These are phyloP conservation scores for Mesopsocus fuscifrons DNA, from an alignment of 2,888 invertebrate genomes.

Conservation along the genomic window DNA sequence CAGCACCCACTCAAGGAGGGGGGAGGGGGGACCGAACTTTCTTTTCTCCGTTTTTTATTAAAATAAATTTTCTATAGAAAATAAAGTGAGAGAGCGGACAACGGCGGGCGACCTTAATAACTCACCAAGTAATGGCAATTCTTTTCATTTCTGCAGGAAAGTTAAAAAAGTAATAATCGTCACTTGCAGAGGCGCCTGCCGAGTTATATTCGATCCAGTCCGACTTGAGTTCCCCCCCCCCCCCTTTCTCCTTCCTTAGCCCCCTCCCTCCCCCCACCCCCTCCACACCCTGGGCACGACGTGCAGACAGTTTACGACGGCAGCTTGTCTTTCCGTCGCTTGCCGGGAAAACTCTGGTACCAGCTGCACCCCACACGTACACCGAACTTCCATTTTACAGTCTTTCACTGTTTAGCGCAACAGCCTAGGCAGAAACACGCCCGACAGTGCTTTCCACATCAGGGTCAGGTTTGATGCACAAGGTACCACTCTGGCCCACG, in stretches of 20 bases:
- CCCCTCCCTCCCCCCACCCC: background rate
- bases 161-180: slow-evolving; percentile 10
- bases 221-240: background rate
- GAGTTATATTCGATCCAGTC: slow-evolving; percentile 9
- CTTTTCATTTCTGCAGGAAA: slow-evolving; percentile 11
- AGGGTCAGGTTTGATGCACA: too few relatives aligned
- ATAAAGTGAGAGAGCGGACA: slow-evolving; percentile 3
- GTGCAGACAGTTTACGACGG: slow-evolving; percentile 7
- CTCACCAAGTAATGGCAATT: slow-evolving; percentile 11
- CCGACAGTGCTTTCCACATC: too few relatives aligned
- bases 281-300: slow-evolving; percentile 1
- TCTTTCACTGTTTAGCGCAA: too few relatives aligned
- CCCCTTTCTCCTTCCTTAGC: background rate
- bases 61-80: slow-evolving; percentile 4
- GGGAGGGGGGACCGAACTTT: slow-evolving; percentile 1
- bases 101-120: slow-evolving; percentile 9
- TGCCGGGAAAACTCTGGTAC: too few relatives aligned
- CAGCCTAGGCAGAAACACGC: too few relatives aligned
- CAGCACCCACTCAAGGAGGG: background rate
- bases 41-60: background rate
- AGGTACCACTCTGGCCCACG: too few relatives aligned
- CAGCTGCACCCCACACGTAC: too few relatives aligned
- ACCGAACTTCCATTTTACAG: too few relatives aligned
- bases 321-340: too few relatives aligned
- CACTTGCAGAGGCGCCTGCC: slow-evolving; percentile 8